A percentile compares a stretch with the other conserved stretches of the same genome.
These are phyloP conservation scores for Yponomeuta evonymella DNA, from an alignment of 2,888 invertebrate species.

Conservation along the genomic window DNA sequence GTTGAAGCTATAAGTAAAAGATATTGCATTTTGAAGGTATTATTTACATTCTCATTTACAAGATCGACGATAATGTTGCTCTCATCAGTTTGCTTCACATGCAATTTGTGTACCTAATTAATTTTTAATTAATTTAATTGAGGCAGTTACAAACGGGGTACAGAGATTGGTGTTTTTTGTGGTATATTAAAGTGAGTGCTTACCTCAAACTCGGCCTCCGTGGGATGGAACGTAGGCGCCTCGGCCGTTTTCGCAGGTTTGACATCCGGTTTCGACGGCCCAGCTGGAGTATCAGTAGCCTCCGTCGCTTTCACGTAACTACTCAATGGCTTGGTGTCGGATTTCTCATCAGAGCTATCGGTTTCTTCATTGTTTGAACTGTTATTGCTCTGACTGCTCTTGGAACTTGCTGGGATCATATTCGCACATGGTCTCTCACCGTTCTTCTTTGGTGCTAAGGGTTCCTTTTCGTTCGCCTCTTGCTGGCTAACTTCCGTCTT, in stretches of 20 bases:
- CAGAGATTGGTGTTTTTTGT: no score
- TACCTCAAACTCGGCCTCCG: constrained; percentile 84
- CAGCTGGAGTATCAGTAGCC: no score
- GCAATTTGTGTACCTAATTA: no score
- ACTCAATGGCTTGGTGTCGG: neutral
- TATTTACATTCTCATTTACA: no score
- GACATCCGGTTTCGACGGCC: neutral
- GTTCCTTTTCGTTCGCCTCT: neutral
- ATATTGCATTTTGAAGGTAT: no score
- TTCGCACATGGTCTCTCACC: neutral
- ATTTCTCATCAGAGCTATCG: neutral
- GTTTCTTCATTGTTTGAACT: neutral
- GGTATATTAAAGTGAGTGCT: constrained; percentile 19
- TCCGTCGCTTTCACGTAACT: neutral
- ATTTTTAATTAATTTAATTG: no score
- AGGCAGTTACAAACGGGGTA: no score
- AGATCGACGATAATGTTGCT: no score
- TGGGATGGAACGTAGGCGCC: constrained; percentile 88
- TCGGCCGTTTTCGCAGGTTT: constrained; percentile 75
- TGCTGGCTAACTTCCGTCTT: constrained; percentile 64
- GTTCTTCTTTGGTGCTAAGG: neutral
- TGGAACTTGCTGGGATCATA: neutral
- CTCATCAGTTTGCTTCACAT: no score
- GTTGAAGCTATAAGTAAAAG: no score
- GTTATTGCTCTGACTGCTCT: neutral